Evolutionary conservation across 2,888 invertebrate species (phyloP), one percentile per base, ranked within the genome.

Genomic region (Ochlodes sylvanus): DNA sequence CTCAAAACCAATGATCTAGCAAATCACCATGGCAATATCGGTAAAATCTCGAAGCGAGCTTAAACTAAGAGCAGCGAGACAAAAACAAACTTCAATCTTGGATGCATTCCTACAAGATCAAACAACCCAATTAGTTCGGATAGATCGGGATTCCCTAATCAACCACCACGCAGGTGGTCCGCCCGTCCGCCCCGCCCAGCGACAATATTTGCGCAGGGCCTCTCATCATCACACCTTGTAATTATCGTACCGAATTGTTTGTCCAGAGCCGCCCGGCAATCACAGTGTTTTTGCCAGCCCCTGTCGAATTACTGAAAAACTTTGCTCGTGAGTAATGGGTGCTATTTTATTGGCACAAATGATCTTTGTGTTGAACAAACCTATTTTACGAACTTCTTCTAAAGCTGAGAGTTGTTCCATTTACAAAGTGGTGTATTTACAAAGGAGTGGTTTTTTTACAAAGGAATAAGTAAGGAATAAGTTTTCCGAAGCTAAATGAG

Each of bases 241-340:
- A 80, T 80, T 76, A 80, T 64, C 54, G 41, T 60, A 52, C 78
- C 78, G 79, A 71, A 68, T 62, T 75, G 71, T 76, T 78, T 78
- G 75, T 71, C 69, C 68, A 69, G 19, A 47, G 73, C 76, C 76
- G 78, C 70, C 52, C 68, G 61, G 63, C 63, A 71, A 66, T 72
- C 71, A 69, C 64, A 54, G 65, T 52, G 58, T 70, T 72, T 70
- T 70, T 72, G 70, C 68, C 54, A 62, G 47, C 57, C 60, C 63
- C 38, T 63, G 41, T 6, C 19, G 12, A 12, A 21, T 58, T 58
- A 54, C 34, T 58, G 19, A 52, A 58, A 63, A 65, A 52, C 52
- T 27, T 27, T 27, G 5, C 14, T 14, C 52, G 52, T 52, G 17
- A 21, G 9, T 52, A 52, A 52, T 27, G 52, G 52, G 6, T 14